Base-by-base conservation (phyloP, 2,797 vertebrate genomes). In the Notolabrus celidotus region DNA sequence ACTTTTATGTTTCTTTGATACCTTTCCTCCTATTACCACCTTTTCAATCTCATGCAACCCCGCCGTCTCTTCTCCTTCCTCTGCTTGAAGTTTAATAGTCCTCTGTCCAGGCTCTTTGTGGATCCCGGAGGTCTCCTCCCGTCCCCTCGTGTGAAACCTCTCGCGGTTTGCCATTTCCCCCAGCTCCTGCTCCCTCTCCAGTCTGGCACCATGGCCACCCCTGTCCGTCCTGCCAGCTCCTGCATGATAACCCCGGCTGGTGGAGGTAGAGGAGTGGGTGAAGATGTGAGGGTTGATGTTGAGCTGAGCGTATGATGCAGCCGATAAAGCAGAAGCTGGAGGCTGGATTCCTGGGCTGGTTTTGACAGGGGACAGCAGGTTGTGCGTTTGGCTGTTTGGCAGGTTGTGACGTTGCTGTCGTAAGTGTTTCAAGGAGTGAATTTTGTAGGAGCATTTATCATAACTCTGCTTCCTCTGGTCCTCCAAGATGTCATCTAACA, bases 401-500 rank as follows among this genome's bases (percentile, higher is more conserved):
- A 90, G 93, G 66, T 92, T 93, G 0, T 93, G 94, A 38, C 91
- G 91, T 56, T 95, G 95, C 70, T 94, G 89, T 49, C 93, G 94
- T 39, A 94, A 92, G 50, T 94, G 90, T 83, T 97, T 97, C 4
- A 91, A 86, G 42, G 94, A 92, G 1, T 67, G 50, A 3, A 60
- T 57, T 74, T 67, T 85, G 46, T 90, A 92, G 36, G 93, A 91
- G 61, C 94, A 92, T 89, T 95, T 93, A 1, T 86, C 46, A n/a
- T 46, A 58, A 69, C 84, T 90, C 49, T 90, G 92, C 59, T 92
- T 96, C 85, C 90, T 95, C 86, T 93, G 93, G 63, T 96, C 94
- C 74, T 95, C 95, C 78, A 94, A 85, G 77, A 95, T 93, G 29
- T 95, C 92, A 82, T 95, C 93, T 76, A 96, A 83, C 59, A 91